Evolutionary conservation across 2,113 vertebrate species (phyloP).

Genomic region (Rhinoderma darwinii): DNA sequence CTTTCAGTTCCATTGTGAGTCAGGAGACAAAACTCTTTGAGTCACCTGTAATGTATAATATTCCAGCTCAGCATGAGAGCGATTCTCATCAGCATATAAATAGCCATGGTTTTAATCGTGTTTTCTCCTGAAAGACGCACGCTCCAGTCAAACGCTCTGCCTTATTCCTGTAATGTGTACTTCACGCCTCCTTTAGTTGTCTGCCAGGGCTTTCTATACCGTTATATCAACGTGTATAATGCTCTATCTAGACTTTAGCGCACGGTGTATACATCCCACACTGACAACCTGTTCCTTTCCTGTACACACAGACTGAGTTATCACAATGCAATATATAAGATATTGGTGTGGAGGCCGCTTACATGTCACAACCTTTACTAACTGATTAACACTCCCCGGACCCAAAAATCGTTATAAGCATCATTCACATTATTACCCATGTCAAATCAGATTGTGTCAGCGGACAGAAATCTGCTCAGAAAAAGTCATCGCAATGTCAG

Average conservation of each 20-base stretch:
- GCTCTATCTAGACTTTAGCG: not conserved
- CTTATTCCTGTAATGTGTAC: slow-evolving; percentile 35
- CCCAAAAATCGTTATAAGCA: too few relatives aligned
- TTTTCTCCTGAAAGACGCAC: slow-evolving; percentile 46
- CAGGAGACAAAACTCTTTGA: slow-evolving; percentile 37
- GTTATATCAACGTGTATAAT: not conserved
- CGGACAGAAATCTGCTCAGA: too few relatives aligned
- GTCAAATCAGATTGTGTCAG: too few relatives aligned
- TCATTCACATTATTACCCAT: too few relatives aligned
- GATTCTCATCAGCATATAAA: slow-evolving; percentile 51
- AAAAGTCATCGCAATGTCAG: too few relatives aligned
- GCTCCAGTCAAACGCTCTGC: slow-evolving; percentile 11
- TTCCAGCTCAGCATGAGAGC: slow-evolving; percentile 34
- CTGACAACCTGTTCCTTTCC: too few relatives aligned
- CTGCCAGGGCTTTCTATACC: not conserved
- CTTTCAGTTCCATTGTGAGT: slow-evolving; percentile 34
- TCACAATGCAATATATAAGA: too few relatives aligned
- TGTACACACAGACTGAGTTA: too few relatives aligned
- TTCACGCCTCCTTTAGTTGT: slow-evolving; percentile 21
- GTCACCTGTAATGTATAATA: slow-evolving; percentile 50
- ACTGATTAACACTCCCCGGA: too few relatives aligned
- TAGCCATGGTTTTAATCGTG: slow-evolving; percentile 42
- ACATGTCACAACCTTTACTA: too few relatives aligned
- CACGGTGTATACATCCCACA: too few relatives aligned
- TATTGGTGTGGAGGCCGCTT: too few relatives aligned